These are phyloP conservation scores for Plestiodon gilberti DNA, from an alignment of 2,113 vertebrate species.

Conservation along the genomic window DNA sequence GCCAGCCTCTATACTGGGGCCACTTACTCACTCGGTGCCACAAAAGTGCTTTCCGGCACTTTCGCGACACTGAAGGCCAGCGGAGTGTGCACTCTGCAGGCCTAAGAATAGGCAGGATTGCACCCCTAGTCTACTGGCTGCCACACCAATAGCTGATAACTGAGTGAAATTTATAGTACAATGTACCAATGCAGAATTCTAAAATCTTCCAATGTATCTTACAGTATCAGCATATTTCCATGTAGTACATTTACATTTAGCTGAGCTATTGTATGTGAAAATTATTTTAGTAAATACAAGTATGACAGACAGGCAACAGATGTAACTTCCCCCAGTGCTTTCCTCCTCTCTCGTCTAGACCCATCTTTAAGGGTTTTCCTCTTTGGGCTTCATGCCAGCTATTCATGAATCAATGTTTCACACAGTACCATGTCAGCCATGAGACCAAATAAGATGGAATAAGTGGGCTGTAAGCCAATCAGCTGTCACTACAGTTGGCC, in stretches of 20 bases:
- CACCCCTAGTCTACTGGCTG: neutral
- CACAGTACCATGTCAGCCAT: slow-evolving; percentile 48
- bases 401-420: slow-evolving; percentile 31
- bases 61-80: no score
- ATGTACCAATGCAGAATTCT: neutral
- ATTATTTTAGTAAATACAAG: neutral
- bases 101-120: no score
- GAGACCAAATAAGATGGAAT: slow-evolving; percentile 33
- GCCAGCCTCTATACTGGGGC: no score
- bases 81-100: no score
- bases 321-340: slow-evolving; percentile 20
- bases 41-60: no score
- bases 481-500: slow-evolving; percentile 73
- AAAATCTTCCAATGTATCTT: neutral
- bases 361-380: slow-evolving; percentile 26
- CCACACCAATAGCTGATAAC: neutral
- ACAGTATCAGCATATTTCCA: neutral
- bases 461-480: slow-evolving; percentile 44
- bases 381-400: neutral
- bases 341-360: neutral
- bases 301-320: neutral
- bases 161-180: neutral
- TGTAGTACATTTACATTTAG: neutral
- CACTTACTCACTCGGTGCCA: no score
- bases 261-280: neutral